Evolutionary conservation across 2,888 invertebrate genomes (phyloP).

Genomic region (Eilema depressum): DNA sequence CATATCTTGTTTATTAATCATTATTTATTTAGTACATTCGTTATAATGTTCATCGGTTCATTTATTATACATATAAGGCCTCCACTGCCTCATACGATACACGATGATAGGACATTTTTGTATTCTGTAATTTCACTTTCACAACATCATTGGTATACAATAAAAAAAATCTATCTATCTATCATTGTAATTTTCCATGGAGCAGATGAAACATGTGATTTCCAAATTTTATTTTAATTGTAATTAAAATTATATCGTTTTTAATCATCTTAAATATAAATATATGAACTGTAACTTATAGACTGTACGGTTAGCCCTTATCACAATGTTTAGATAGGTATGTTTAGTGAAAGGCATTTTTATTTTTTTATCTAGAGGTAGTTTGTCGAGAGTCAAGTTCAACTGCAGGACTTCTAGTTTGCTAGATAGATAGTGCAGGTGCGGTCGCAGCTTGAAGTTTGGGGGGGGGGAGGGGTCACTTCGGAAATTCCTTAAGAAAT

Average conservation of each 20-base stretch:
- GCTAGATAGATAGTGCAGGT: too few relatives aligned
- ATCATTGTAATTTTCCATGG: not conserved
- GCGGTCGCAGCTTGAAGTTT: too few relatives aligned
- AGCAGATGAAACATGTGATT: not conserved
- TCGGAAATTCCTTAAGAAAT: too few relatives aligned
- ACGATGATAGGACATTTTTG: too few relatives aligned
- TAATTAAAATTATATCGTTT: not conserved
- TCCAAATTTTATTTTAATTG: not conserved
- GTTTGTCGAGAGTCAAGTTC: not conserved
- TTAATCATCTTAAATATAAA: not conserved
- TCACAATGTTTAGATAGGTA: constrained; percentile 7
- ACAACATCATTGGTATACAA: too few relatives aligned
- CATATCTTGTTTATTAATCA: not conserved
- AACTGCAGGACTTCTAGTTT: not conserved
- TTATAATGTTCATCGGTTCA: too few relatives aligned
- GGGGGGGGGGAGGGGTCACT: too few relatives aligned
- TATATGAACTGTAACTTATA: constrained; percentile 13
- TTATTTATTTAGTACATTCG: not conserved
- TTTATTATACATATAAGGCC: too few relatives aligned
- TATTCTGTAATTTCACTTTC: not conserved
- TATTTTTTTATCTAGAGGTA: constrained; percentile 10
- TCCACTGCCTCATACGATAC: too few relatives aligned
- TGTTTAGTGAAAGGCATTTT: constrained; percentile 14
- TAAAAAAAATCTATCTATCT: too few relatives aligned
- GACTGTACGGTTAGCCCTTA: not conserved